Evolutionary conservation across 1,140 invertebrate genomes (phyloP), one percentile per base, ranked within the genome.

Genomic region (Metopolophium dirhodum): DNA sequence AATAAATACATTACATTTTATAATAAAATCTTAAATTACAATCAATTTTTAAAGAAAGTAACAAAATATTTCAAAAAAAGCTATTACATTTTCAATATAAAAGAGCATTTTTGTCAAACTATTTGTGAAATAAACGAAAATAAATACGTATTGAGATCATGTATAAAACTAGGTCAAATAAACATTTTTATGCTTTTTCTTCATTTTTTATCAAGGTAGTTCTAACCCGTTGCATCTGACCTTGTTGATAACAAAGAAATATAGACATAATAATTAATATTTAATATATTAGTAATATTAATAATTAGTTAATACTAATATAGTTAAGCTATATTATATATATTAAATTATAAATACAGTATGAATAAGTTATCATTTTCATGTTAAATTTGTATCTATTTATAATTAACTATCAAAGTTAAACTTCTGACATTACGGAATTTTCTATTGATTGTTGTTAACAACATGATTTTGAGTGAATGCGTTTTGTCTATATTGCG

Each of bases 251-350:
- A 82, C 77, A 82, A 82, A 82, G 20, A 83, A 83, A 83, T 37
- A 35, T 83, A 41, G 82, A 37, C 23, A 41, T 8, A 23, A 23
- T 37, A 41, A 77, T 51, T 51, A 51, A 77, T 18, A 77, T n/a
- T 51, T 51, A 51, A 77, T n/a, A 77, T n/a, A 77, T 77, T 77
- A n/a, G n/a, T 77, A n/a, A 77, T n/a, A n/a, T 77, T n/a, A n/a
- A 77, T n/a, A 18, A 37, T 83, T 23, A 83, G 82, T 83, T 41
- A 85, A 30, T 45, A 45, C 9, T 85, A 41, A 26, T 85, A 45
- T 85, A 45, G 61, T 77, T 77, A n/a, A 77, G n/a, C 30, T 77
- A 18, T n/a, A 7, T 6, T 6, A 18, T 14, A 77, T n/a, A 35
- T n/a, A n/a, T 35, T n/a, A 68, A 83, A 83, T 37, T 3, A 83